phyloP scores from a whole-genome alignment of 1,140 invertebrate species.

The Meloidogyne exigua region DNA sequence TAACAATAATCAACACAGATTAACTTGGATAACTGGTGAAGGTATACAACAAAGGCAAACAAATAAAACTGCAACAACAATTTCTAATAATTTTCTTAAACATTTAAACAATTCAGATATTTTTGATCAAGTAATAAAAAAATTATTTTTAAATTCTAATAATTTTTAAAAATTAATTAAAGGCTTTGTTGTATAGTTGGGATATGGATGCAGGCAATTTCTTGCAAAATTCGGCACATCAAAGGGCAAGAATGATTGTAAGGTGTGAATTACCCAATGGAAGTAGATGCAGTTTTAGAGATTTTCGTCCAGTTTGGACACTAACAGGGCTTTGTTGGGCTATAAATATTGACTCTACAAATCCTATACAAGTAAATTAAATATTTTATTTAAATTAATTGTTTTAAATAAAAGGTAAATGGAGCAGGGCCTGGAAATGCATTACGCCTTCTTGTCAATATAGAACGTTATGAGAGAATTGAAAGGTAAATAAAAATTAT shows the following conservation, averaged over 20 bases:
- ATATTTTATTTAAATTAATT: constrained; percentile 9
- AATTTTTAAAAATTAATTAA: constrained; percentile 14
- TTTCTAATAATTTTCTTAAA: background rate
- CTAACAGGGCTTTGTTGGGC: constrained; percentile 63
- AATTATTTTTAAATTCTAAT: too few relatives aligned
- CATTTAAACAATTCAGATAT: constrained; percentile 28
- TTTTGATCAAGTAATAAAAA: constrained; percentile 43
- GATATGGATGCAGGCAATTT: constrained; percentile 62
- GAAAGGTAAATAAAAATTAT: constrained; percentile 42
- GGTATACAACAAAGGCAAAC: background rate
- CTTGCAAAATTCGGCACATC: constrained; percentile 58
- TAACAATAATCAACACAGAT: constrained; percentile 62
- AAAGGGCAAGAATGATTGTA: constrained; percentile 55
- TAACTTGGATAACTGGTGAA: constrained; percentile 10
- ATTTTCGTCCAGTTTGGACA: constrained; percentile 61
- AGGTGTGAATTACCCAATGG: constrained; percentile 60
- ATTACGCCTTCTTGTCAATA: constrained; percentile 54
- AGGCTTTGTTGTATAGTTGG: constrained; percentile 56
- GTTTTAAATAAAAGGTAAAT: constrained; percentile 5
- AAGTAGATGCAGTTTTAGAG: constrained; percentile 44
- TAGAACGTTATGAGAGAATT: constrained; percentile 60
- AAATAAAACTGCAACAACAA: background rate
- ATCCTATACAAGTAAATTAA: constrained; percentile 52
- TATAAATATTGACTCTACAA: constrained; percentile 57
- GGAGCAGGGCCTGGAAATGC: constrained; percentile 52